Conservation (phyloP, 2,113 vertebrate genomes). For the Lichenostomus cassidix region DNA sequence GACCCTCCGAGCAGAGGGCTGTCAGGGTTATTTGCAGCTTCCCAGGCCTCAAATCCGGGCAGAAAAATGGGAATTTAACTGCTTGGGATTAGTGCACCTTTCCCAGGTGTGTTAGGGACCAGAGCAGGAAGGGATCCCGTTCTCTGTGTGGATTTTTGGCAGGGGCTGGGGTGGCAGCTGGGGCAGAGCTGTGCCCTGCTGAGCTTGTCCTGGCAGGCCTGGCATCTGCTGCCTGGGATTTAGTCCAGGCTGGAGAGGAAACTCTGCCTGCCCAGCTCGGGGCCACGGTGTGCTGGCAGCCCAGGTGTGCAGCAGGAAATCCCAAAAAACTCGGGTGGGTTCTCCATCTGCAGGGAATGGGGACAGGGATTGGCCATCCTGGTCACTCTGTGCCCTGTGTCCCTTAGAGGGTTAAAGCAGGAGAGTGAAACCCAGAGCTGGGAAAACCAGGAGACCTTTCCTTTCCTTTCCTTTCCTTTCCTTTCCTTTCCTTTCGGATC, state of each 20-base stretch:
- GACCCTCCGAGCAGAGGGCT: neutral
- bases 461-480: too few relatives aligned
- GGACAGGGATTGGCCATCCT: neutral
- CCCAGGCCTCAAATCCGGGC: neutral
- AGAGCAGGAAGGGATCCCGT: neutral
- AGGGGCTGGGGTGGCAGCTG: neutral
- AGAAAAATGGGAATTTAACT: neutral
- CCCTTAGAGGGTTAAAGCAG: neutral
- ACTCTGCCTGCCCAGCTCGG: neutral
- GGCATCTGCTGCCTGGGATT: neutral
- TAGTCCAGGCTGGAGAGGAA: neutral
- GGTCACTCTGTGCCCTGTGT: accelerated
- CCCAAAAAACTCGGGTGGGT: accelerated
- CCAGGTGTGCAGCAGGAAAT: neutral
- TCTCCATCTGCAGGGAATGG: neutral
- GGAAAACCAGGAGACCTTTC: neutral
- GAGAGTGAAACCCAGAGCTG: neutral
- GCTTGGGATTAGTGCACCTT: neutral
- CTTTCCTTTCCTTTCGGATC: neutral
- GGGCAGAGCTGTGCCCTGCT: neutral
- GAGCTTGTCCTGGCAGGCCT: neutral
- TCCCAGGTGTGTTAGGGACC: neutral
- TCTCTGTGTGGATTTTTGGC: neutral
- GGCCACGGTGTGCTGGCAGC: neutral
- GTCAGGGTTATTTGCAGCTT: neutral